phyloP scores from a whole-genome alignment of 2,797 vertebrate genomes.

The Paratrypauchen microcephalus region DNA sequence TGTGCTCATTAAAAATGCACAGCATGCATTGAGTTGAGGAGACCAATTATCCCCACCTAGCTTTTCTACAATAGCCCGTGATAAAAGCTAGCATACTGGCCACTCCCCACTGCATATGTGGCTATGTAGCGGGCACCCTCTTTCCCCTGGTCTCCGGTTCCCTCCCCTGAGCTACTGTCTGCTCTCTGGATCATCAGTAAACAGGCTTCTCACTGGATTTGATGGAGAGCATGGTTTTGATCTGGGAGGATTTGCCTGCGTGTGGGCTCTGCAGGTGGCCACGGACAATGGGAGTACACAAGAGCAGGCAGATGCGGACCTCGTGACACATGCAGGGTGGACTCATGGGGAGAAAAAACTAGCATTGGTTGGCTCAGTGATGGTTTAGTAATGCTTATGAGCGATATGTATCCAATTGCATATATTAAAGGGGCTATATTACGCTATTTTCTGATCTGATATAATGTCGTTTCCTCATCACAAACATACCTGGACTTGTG shows the following conservation, averaged over 20 bases:
- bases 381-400: neutral
- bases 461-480: no score
- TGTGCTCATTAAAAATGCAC: conserved; percentile 77
- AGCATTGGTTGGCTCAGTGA: neutral
- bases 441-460: no score
- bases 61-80: conserved; percentile 64
- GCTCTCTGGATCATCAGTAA: conserved; percentile 62
- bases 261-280: conserved; percentile 66
- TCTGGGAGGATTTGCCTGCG: conserved; percentile 55
- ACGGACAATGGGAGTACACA: conserved; percentile 53
- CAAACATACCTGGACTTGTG: no score
- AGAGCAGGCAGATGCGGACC: conserved; percentile 30
- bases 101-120: conserved; percentile 43
- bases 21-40: conserved; percentile 71
- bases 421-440: neutral
- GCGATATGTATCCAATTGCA: neutral
- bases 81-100: conserved; percentile 59
- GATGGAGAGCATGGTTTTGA: conserved; percentile 69
- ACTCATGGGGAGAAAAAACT: neutral
- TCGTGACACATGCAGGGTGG: neutral
- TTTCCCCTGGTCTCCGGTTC: conserved; percentile 28
- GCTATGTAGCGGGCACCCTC: conserved; percentile 39
- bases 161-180: conserved; percentile 45
- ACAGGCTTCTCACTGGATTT: conserved; percentile 70
- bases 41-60: conserved; percentile 75